A percentile compares a stretch with the other conserved stretches of the same genome.
Evolutionary conservation across 2,113 vertebrate species (phyloP).

Genomic region (Zosterops japonicus): DNA sequence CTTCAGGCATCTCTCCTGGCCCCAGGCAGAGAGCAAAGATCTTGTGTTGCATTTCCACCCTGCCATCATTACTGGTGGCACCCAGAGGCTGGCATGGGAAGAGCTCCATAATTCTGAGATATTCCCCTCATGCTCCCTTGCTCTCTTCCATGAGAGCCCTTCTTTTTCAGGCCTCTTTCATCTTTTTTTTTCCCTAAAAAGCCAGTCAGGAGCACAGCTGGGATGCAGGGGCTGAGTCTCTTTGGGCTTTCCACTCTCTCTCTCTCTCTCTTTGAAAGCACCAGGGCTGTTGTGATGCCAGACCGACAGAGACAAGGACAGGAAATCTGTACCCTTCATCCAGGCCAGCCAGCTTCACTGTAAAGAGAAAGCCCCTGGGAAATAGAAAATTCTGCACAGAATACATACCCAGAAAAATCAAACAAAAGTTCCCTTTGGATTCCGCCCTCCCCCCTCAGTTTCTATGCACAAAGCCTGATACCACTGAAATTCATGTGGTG

Average conservation of each 20-base stretch:
- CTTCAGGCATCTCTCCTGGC: not conserved
- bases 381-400: not conserved
- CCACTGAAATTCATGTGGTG: not conserved
- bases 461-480: not conserved
- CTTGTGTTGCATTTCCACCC: not conserved
- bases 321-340: not conserved
- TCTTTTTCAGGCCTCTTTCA: not conserved
- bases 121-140: not conserved
- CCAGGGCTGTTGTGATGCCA: not conserved
- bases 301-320: not conserved
- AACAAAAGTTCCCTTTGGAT: not conserved
- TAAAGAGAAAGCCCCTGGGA: not conserved
- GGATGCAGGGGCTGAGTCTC: not conserved
- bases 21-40: not conserved
- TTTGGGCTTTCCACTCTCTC: not conserved
- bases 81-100: not conserved
- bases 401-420: not conserved
- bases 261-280: not conserved
- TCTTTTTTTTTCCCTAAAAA: not conserved
- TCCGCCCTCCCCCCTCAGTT: not conserved
- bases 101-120: not conserved
- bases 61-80: not conserved
- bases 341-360: not conserved
- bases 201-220: not conserved
- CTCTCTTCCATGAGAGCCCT: rapidly evolving